Evolutionary conservation across 2,888 invertebrate species (phyloP).

Genomic region (Drosophila testacea): DNA sequence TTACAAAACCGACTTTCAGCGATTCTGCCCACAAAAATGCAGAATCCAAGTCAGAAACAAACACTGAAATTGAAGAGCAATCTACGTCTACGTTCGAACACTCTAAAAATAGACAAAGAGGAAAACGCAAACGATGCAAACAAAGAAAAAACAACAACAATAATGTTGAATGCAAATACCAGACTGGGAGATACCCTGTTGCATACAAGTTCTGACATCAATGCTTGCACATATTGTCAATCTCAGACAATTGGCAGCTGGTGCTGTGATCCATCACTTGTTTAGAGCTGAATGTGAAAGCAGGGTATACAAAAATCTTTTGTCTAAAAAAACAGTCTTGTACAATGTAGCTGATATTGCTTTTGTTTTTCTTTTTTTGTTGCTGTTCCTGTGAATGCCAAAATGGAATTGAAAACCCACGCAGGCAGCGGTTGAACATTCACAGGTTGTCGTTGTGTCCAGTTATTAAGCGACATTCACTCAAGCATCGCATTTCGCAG

Average conservation of each 20-base stretch:
- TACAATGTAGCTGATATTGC: constrained; percentile 22
- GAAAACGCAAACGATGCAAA: constrained; percentile 33
- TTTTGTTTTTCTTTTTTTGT: constrained; percentile 6
- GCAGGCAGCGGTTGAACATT: not conserved
- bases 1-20: constrained; percentile 31
- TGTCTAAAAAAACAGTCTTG: constrained; percentile 42
- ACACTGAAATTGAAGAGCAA: constrained; percentile 58
- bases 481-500: constrained; percentile 30
- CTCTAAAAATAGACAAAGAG: constrained; percentile 54
- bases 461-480: constrained; percentile 69
- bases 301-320: constrained; percentile 18
- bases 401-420: constrained; percentile 45
- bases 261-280: not conserved
- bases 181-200: not conserved
- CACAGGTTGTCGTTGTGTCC: constrained; percentile 42
- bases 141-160: constrained; percentile 7
- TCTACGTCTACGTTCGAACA: constrained; percentile 44
- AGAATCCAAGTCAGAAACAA: constrained; percentile 37
- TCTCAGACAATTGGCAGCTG: not conserved
- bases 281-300: not conserved
- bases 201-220: not conserved
- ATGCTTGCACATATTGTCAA: too few species aligned
- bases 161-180: too few species aligned
- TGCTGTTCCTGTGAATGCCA: constrained; percentile 29
- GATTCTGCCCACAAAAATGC: constrained; percentile 12